Base-by-base conservation (phyloP, 1,140 invertebrate species). In the Theocolax elegans region DNA sequence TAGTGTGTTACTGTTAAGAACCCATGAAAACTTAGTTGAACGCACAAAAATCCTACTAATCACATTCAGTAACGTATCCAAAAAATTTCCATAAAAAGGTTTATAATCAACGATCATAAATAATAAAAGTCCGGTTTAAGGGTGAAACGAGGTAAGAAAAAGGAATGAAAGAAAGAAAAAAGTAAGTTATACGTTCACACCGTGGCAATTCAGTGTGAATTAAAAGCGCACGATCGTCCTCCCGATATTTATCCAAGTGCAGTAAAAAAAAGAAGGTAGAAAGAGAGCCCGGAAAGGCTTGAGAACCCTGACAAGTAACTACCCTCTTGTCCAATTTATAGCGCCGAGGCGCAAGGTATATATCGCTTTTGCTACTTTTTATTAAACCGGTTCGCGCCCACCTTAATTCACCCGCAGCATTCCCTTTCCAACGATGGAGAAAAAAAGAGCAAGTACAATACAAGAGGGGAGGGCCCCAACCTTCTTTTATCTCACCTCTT, bases 291-390 rank as follows among this genome's bases (percentile, higher is more conserved):
- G n/a, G n/a, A n/a, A n/a, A n/a, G n/a, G n/a, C n/a, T n/a, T n/a
- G 35, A 42, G 21, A 27, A 2, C 35, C 19, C 19, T 40, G 42
- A 17, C 40, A 60, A 60, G 25, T 60, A 60, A 60, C 58, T 46
- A 29, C 40, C 13, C 25, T 29, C 58, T 38, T 15, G 58, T 46
- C 12, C 23, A 60, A 60, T 60, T 60, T 60, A 60, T 38, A 35
- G 19, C 42, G 48, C 15, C 8, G 35, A 25, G 3, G 19, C 21
- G 21, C 9, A 23, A 8, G 58, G 53, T 10, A 21, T 54, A 19
- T 54, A 54, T 42, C 59, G 42, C 42, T 46, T 42, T 15, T 29
- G 23, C 23, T 15, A 46, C 59, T 62, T 62, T 46, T 62, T 48
- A 62, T 48, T 49, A 63, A 63, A 31, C 9, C 56, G 4, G 35